A percentile compares a stretch with the other conserved stretches of the same genome.
Conservation (phyloP, 2,888 invertebrate genomes). For the Polyommatus iphigenia region DNA sequence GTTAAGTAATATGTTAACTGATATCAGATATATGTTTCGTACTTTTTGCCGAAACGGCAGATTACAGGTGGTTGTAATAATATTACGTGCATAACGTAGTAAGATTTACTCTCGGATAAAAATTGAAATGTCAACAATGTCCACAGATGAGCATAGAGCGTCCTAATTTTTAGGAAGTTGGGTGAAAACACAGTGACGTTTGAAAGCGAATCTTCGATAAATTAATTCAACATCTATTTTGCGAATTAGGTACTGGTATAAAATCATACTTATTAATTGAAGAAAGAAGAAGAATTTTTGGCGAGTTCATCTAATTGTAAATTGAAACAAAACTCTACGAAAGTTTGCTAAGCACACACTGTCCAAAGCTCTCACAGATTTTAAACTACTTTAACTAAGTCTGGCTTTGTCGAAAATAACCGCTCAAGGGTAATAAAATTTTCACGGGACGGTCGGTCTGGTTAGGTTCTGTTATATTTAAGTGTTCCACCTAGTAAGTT, state of each 20-base stretch:
- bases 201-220: neutral
- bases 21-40: conserved; percentile 1
- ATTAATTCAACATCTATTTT: neutral
- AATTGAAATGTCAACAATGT: neutral
- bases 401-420: conserved; percentile 18
- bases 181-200: neutral
- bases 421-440: conserved; percentile 16
- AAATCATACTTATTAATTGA: neutral
- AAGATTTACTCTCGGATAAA: too few relatives aligned
- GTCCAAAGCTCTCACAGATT: conserved; percentile 9
- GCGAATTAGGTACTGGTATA: neutral
- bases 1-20: neutral
- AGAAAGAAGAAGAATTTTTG: neutral
- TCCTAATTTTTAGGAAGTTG: neutral
- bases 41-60: neutral
- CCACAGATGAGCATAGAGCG: neutral
- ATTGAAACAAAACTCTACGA: neutral
- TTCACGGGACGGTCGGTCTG: conserved; percentile 7
- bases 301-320: neutral
- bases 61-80: neutral
- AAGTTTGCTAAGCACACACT: neutral
- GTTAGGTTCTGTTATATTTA: conserved; percentile 8
- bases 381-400: conserved; percentile 14
- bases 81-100: too few relatives aligned
- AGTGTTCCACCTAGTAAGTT: conserved; percentile 4